phyloP scores from a whole-genome alignment of 92 coral and sea anemone genomes.

The Pocillopora grandis region DNA sequence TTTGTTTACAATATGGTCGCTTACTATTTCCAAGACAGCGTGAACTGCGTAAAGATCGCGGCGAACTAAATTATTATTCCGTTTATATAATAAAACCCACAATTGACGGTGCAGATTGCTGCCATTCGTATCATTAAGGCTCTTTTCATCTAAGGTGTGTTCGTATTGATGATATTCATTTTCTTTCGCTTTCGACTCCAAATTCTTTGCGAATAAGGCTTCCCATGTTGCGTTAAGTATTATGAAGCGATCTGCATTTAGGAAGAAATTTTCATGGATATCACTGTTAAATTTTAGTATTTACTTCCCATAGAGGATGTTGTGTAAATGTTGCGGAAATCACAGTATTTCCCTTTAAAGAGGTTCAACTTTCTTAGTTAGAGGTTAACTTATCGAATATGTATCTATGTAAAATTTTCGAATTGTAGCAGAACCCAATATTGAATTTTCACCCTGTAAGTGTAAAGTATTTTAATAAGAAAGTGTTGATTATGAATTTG shows the following conservation, averaged over 20 bases:
- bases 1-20: constrained; percentile 87
- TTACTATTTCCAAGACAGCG: constrained; percentile 70
- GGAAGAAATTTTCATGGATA: constrained; percentile 59
- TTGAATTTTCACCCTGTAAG: constrained; percentile 94
- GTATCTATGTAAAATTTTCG: constrained; percentile 93
- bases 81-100: constrained; percentile 61
- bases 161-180: constrained; percentile 28
- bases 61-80: constrained; percentile 84
- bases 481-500: constrained; percentile 93
- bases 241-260: constrained; percentile 41
- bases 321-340: constrained; percentile 71
- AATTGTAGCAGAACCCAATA: constrained; percentile 93
- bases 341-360: constrained; percentile 66
- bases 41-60: constrained; percentile 62
- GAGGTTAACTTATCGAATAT: constrained; percentile 96
- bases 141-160: constrained; percentile 67
- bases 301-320: constrained; percentile 54
- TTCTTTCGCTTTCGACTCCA: constrained; percentile 55
- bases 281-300: constrained; percentile 45
- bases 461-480: constrained; percentile 96
- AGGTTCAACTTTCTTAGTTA: constrained; percentile 83
- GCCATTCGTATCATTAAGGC: constrained; percentile 54
- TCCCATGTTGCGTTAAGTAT: constrained; percentile 23
- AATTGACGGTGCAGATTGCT: constrained; percentile 64
- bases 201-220: constrained; percentile 14